phyloP scores from a whole-genome alignment of 2,888 invertebrate genomes.

The Drosophila buzzatii region DNA sequence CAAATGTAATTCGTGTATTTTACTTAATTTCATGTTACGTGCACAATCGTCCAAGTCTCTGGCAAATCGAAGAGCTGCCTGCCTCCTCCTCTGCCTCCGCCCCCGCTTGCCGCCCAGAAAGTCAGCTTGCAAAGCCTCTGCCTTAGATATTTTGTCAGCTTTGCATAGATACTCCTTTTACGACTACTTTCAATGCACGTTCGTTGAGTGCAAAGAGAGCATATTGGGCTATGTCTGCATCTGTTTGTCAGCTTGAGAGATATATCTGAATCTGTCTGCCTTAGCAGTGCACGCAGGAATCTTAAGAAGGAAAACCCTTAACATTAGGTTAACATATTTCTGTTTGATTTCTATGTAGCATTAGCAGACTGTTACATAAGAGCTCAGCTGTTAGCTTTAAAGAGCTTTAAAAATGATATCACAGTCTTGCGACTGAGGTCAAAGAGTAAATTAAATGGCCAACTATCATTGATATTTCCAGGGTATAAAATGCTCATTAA shows the following conservation, averaged over 20 bases:
- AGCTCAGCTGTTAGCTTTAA: neutral
- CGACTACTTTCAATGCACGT: neutral
- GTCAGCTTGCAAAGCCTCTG: neutral
- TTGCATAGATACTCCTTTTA: conserved; percentile 1
- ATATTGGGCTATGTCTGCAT: neutral
- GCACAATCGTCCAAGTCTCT: conserved; percentile 77
- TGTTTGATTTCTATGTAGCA: too few species aligned
- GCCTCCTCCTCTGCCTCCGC: neutral
- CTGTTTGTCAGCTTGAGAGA: neutral
- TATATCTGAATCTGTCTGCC: neutral
- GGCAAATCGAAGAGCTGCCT: conserved; percentile 50
- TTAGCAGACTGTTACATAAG: neutral
- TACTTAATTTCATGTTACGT: conserved; percentile 80
- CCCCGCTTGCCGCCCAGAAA: neutral
- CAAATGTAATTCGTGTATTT: conserved; percentile 81
- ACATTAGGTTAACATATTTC: neutral
- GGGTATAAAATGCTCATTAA: too few species aligned
- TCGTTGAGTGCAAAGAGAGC: neutral
- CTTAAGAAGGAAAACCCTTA: neutral
- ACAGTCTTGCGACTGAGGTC: too few species aligned
- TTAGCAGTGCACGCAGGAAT: neutral
- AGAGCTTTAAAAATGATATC: too few species aligned
- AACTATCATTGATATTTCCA: too few species aligned
- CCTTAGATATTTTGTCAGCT: conserved; percentile 3
- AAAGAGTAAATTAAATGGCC: too few species aligned